Conservation (phyloP, 2,113 vertebrate species). For the Ceuthmochares aereus region DNA sequence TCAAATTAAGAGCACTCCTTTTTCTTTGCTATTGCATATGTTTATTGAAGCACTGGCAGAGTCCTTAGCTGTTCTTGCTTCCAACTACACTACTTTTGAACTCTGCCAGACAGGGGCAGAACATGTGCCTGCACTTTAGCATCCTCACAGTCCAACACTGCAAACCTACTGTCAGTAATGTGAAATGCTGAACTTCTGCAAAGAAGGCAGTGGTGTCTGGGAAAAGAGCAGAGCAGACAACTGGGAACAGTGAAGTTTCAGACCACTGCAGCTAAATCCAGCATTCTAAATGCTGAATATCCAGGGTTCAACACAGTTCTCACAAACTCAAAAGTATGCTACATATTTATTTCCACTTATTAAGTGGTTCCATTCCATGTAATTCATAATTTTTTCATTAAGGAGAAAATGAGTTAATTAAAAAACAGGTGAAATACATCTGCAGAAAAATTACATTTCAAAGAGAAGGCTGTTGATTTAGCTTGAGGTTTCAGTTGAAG, state of each 20-base stretch:
- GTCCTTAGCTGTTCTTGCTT: not conserved
- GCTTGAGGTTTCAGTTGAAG: not conserved
- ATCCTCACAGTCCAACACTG: not conserved
- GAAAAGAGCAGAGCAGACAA: not conserved
- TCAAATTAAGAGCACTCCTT: not conserved
- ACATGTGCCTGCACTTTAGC: not conserved
- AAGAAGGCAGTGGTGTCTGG: not conserved
- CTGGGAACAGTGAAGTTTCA: not conserved
- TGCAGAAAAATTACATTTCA: not conserved
- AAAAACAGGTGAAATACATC: not conserved
- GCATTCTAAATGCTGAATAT: not conserved
- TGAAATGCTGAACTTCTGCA: not conserved
- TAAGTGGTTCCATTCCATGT: not conserved
- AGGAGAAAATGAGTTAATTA: not conserved
- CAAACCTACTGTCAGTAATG: rapidly evolving
- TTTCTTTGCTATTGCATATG: not conserved
- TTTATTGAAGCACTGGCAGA: not conserved
- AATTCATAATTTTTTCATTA: not conserved
- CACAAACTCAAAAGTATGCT: not conserved
- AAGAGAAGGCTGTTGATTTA: not conserved
- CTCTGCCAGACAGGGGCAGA: not conserved
- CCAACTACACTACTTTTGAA: not conserved
- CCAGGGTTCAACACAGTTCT: not conserved
- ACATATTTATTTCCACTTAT: not conserved
- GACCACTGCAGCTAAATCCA: not conserved